Percentiles rank a stretch among this genome's conserved stretches.
These are phyloP conservation scores for Gasteruption jaculator DNA, from an alignment of 2,888 invertebrate genomes.

Conservation along the genomic window DNA sequence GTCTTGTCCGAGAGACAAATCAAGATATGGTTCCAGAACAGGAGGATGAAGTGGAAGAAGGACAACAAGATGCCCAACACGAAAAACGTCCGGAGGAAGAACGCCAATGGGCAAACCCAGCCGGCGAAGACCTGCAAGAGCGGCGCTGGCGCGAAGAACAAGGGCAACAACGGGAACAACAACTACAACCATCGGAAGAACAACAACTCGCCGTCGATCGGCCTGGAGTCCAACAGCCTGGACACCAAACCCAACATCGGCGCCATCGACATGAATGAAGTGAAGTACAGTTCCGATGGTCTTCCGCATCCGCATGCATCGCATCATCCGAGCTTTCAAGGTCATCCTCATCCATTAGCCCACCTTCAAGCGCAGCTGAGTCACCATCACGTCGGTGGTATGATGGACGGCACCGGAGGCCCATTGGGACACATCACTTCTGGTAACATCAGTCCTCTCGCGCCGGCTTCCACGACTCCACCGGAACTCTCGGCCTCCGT, in stretches of 20 bases:
- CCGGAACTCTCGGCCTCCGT: slow-evolving; percentile 36
- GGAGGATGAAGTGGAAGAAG: slow-evolving; percentile 84
- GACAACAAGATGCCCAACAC: slow-evolving; percentile 87
- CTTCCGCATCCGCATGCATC: slow-evolving; percentile 34
- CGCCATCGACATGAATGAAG: slow-evolving; percentile 40
- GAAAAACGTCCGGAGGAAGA: slow-evolving; percentile 65
- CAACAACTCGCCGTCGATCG: slow-evolving; percentile 49
- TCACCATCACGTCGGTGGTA: slow-evolving; percentile 46
- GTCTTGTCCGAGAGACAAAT: slow-evolving; percentile 89
- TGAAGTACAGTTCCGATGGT: slow-evolving; percentile 35
- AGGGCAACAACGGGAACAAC: slow-evolving; percentile 51
- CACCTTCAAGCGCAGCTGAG: slow-evolving; percentile 51
- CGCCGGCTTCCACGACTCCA: slow-evolving; percentile 45
- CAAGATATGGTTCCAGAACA: slow-evolving; percentile 85
- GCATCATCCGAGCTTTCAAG: slow-evolving; percentile 43
- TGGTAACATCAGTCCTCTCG: slow-evolving; percentile 47
- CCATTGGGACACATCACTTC: slow-evolving; percentile 43
- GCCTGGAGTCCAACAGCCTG: slow-evolving; percentile 40
- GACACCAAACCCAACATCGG: slow-evolving; percentile 45
- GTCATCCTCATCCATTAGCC: slow-evolving; percentile 51
- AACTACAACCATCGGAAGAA: slow-evolving; percentile 66
- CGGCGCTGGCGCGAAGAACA: slow-evolving; percentile 31
- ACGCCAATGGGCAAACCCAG: slow-evolving; percentile 50
- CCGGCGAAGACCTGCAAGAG: slow-evolving; percentile 29
- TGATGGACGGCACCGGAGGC: slow-evolving; percentile 46